These are phyloP conservation scores for Ectobius pallidus DNA, from an alignment of 2,888 invertebrate genomes.

Conservation along the genomic window DNA sequence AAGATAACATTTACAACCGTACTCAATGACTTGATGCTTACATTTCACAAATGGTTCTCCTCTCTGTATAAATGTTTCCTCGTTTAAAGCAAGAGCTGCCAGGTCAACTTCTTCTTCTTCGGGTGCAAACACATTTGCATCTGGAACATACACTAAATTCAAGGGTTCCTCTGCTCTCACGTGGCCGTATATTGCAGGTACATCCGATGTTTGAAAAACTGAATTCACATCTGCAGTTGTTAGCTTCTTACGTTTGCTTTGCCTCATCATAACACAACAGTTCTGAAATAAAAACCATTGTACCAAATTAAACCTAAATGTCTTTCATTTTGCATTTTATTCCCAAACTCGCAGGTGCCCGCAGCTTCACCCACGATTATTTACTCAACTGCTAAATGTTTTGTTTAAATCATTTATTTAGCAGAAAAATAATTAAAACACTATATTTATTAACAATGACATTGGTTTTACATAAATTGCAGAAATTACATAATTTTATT, in stretches of 20 bases:
- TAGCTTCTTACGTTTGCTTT: constrained; percentile 40
- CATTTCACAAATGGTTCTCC: constrained; percentile 34
- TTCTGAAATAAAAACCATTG: constrained; percentile 37
- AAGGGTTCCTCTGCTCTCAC: constrained; percentile 8
- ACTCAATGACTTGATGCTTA: no score
- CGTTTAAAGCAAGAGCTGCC: constrained; percentile 5
- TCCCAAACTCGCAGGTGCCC: no score
- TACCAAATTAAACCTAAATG: no score
- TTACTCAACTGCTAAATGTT: no score
- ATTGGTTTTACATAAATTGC: no score
- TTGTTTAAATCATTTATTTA: no score
- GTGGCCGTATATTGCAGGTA: constrained; percentile 39
- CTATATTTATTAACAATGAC: no score
- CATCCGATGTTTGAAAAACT: constrained; percentile 38
- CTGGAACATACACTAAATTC: constrained; percentile 31
- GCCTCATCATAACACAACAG: constrained; percentile 40
- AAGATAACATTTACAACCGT: no score
- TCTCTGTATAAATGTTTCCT: constrained; percentile 11
- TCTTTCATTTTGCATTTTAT: no score
- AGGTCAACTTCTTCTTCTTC: constrained; percentile 40
- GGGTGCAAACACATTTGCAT: constrained; percentile 37
- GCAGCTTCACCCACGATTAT: no score
- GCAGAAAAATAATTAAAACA: no score
- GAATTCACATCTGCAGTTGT: constrained; percentile 40
- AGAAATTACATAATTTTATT: no score